Evolutionary conservation across 2,113 vertebrate species (phyloP).

Genomic region (Dissostichus mawsoni): DNA sequence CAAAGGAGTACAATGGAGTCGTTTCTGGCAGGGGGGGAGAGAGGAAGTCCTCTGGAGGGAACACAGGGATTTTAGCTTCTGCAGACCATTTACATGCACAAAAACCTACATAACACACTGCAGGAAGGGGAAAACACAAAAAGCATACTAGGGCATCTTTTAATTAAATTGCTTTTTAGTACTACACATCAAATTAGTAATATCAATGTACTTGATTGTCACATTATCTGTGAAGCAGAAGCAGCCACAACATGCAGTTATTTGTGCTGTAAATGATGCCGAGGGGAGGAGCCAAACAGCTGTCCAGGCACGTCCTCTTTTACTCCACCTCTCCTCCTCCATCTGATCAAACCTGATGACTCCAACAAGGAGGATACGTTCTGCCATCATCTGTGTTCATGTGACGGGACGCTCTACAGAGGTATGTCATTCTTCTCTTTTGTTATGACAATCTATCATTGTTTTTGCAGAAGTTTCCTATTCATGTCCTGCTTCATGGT

Average conservation of each 20-base stretch:
- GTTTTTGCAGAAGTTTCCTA: too few relatives aligned
- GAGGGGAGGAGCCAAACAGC: conserved; percentile 48
- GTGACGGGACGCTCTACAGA: not conserved
- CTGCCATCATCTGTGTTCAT: not conserved
- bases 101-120: too few relatives aligned
- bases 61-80: too few relatives aligned
- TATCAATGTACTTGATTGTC: not conserved
- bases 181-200: not conserved
- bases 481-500: too few relatives aligned
- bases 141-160: not conserved
- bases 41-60: too few relatives aligned
- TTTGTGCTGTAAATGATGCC: too few relatives aligned
- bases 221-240: not conserved
- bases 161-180: not conserved
- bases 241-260: not conserved
- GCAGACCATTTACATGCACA: too few relatives aligned
- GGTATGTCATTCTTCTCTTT: conserved; percentile 22
- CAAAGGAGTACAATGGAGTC: too few relatives aligned
- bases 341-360: conserved; percentile 14
- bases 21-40: too few relatives aligned
- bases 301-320: conserved; percentile 12
- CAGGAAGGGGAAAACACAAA: not conserved
- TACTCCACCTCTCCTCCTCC: not conserved
- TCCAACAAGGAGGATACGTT: not conserved
- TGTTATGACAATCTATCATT: not conserved